These are phyloP conservation scores for Metaphire vulgaris DNA, from an alignment of 1,140 invertebrate species.

Conservation along the genomic window DNA sequence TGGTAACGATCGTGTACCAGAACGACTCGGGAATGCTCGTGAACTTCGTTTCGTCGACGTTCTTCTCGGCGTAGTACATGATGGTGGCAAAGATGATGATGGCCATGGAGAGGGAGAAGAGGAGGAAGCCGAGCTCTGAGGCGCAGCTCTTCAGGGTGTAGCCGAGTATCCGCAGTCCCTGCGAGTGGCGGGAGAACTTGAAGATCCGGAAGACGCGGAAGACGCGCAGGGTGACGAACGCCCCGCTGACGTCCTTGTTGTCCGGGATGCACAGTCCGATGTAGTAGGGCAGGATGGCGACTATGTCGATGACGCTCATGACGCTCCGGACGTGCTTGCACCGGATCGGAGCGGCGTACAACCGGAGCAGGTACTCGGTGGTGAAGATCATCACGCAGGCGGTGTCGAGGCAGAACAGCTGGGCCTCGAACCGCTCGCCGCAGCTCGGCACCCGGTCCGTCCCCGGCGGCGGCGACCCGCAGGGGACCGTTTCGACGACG, in stretches of 20 bases:
- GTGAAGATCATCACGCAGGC: slow-evolving; percentile 99
- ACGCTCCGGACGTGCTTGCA: slow-evolving; percentile 95
- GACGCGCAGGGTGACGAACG: slow-evolving; percentile 96
- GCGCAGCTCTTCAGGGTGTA: slow-evolving; percentile 99
- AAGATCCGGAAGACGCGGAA: slow-evolving; percentile 98
- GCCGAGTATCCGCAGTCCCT: slow-evolving; percentile 93
- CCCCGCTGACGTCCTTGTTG: slow-evolving; percentile 97
- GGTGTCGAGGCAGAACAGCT: slow-evolving; percentile 98
- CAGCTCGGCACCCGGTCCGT: slow-evolving; percentile 77
- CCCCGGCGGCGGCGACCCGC: slow-evolving; percentile 59
- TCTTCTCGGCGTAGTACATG: slow-evolving; percentile 99
- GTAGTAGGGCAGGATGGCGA: slow-evolving; percentile 98
- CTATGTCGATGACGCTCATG: slow-evolving; percentile 99
- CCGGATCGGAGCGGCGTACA: slow-evolving; percentile 88
- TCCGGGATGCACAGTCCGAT: slow-evolving; percentile 93
- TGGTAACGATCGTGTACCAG: slow-evolving; percentile 99
- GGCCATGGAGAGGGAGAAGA: slow-evolving; percentile 99
- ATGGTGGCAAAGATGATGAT: slow-evolving; percentile 99
- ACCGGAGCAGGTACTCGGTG: slow-evolving; percentile 90
- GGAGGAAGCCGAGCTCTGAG: slow-evolving; percentile 96
- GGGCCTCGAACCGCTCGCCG: slow-evolving; percentile 92
- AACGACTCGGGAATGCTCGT: slow-evolving; percentile 98
- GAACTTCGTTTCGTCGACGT: slow-evolving; percentile 86
- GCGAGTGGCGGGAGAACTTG: slow-evolving; percentile 99
- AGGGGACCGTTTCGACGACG: slow-evolving; percentile 95